A percentile compares a stretch with the other conserved stretches of the same genome.
These are phyloP conservation scores for Phacellophora camtschatica DNA, from an alignment of 30 jellyfish, hydroid and myxozoan genomes.

Conservation along the genomic window DNA sequence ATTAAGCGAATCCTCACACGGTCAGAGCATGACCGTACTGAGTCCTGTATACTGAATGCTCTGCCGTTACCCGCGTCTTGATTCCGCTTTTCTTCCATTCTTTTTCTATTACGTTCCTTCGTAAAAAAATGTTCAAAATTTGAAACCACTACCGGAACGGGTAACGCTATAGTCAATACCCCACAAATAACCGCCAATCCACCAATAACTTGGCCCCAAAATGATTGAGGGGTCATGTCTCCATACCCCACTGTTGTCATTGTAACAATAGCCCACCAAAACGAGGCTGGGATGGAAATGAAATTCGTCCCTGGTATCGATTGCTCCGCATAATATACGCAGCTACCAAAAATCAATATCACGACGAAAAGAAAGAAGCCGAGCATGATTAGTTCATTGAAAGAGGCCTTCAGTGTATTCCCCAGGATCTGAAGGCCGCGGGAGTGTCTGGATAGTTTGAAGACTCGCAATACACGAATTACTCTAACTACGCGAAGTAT, in stretches of 20 bases:
- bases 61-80: conserved; percentile 60
- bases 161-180: conserved; percentile 88
- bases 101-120: conserved; percentile 81
- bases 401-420: conserved; percentile 90
- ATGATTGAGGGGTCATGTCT: conserved; percentile 89
- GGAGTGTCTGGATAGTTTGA: conserved; percentile 92
- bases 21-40: conserved; percentile 18
- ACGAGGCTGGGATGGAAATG: conserved; percentile 91
- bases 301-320: conserved; percentile 67
- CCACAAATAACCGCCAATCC: conserved; percentile 96
- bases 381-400: conserved; percentile 87
- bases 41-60: not conserved
- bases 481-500: conserved; percentile 85
- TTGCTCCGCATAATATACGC: conserved; percentile 89
- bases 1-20: conserved; percentile 9
- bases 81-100: conserved; percentile 77
- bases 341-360: conserved; percentile 90
- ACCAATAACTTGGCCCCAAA: conserved; percentile 93
- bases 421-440: conserved; percentile 99
- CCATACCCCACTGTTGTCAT: conserved; percentile 99
- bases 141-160: conserved; percentile 97
- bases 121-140: conserved; percentile 88
- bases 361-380: conserved; percentile 88
- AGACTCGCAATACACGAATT: conserved; percentile 91
- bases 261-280: conserved; percentile 99